These are phyloP conservation scores for Melopsittacus undulatus DNA, from an alignment of 2,797 vertebrate species.

Conservation along the genomic window DNA sequence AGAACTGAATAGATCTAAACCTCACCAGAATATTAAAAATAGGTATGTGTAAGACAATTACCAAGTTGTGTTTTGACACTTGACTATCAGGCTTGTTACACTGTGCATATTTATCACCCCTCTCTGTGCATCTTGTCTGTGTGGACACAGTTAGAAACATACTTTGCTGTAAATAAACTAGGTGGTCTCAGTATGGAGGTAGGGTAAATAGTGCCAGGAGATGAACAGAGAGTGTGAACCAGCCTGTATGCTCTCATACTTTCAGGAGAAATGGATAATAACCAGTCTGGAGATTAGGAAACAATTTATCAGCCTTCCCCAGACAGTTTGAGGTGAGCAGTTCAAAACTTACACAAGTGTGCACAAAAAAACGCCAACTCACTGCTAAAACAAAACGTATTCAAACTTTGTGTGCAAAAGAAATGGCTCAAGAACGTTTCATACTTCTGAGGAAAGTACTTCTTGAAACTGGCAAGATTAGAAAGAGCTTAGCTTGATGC, in stretches of 20 bases:
- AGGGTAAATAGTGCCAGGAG: not conserved
- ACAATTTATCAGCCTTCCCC: not conserved
- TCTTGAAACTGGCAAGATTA: not conserved
- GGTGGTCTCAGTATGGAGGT: not conserved
- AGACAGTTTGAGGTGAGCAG: not conserved
- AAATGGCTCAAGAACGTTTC: not conserved
- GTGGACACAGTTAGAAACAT: not conserved
- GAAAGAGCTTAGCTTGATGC: not conserved
- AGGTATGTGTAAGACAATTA: not conserved
- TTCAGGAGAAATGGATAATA: not conserved
- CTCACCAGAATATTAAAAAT: not conserved
- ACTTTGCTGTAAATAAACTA: not conserved
- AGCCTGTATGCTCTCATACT: not conserved
- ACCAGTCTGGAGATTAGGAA: not conserved
- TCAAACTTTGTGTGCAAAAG: not conserved
- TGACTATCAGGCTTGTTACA: not conserved
- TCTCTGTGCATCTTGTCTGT: not conserved
- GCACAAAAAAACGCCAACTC: not conserved
- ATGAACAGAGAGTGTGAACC: not conserved
- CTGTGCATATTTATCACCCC: not conserved
- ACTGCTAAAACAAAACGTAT: not conserved
- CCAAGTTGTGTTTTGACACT: not conserved
- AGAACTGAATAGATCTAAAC: not conserved
- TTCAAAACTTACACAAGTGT: not conserved
- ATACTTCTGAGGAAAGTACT: not conserved